Percentiles rank a stretch among this genome's conserved stretches.
These are phyloP conservation scores for Myiagra hebetior DNA, from an alignment of 2,113 vertebrate species.

Conservation along the genomic window DNA sequence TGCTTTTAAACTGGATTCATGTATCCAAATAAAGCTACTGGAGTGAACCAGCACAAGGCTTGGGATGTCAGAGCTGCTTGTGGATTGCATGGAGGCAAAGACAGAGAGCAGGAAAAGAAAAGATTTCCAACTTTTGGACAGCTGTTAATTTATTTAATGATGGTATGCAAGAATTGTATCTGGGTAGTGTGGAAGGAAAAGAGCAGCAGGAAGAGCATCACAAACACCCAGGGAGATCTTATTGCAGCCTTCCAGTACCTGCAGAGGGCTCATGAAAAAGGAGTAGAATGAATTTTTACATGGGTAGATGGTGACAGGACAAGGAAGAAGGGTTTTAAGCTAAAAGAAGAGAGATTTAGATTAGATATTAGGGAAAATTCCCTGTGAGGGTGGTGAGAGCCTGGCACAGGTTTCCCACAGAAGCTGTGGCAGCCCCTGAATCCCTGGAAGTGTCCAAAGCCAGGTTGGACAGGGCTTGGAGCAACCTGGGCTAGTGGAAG, in stretches of 20 bases:
- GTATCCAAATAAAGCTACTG: background rate
- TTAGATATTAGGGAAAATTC: background rate
- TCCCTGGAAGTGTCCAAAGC: background rate
- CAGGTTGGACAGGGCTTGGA: rapidly evolving
- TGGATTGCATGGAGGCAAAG: background rate
- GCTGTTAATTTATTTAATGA: background rate
- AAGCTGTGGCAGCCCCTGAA: background rate
- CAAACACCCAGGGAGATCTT: background rate
- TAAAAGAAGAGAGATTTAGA: background rate
- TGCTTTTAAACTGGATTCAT: background rate
- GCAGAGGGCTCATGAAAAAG: background rate
- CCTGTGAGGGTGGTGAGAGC: rapidly evolving
- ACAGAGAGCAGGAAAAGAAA: background rate
- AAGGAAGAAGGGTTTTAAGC: background rate
- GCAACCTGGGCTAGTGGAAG: rapidly evolving
- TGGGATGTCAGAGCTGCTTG: background rate
- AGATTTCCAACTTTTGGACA: background rate
- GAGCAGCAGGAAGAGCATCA: background rate
- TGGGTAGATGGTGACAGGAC: background rate
- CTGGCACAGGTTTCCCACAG: background rate
- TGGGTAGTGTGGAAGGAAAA: background rate
- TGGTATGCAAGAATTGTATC: background rate
- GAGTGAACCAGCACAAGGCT: background rate
- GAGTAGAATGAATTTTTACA: background rate
- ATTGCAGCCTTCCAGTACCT: background rate